Evolutionary conservation across 2,888 invertebrate genomes (phyloP), one percentile per base, ranked within the genome.

Genomic region (Synanthedon tipuliformis): DNA sequence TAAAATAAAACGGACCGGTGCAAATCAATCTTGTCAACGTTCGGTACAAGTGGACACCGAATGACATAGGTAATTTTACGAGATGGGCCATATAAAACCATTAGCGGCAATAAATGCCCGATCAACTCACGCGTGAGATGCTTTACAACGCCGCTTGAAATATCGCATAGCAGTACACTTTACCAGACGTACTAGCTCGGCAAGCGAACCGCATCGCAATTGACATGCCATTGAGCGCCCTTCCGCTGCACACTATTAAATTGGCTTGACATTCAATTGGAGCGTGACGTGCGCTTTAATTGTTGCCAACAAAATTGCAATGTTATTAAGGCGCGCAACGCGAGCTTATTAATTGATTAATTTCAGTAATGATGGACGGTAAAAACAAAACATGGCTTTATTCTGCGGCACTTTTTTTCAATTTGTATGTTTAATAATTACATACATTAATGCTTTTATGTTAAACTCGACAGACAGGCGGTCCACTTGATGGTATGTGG

Each of bases 81-180:
- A 73, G 63, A 59, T 61, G 63, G 68, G 61, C 65, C 59, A 68
- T 76, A 76, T 75, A 78, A 76, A 75, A 72, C 67, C 66, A 78
- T 78, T 77, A 78, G 67, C 64, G 61, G 72, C 68, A 71, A 76
- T 79, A 78, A 78, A 77, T 68, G 74, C 62, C 69, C 58, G 63
- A 65, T 68, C 62, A 60, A 62, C 60, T 70, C 67, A 71, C 65
- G 66, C 68, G 65, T 66, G 64, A 68, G 70, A 70, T 67, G 66
- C 61, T 77, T 73, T 69, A 73, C 64, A 71, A 64, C 60, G 53
- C 16, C 51, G 62, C 63, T 66, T 70, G 66, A 73, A 62, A 68
- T 74, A 73, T 66, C 59, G 64, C 23, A 41, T 53, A 50, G 45
- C 54, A 50, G 51, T 16, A 53, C 55, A 56, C 54, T 57, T 56